Percentiles rank a stretch among this genome's conserved stretches.
Conservation (phyloP, 53 echinoderm and acorn worm genomes). For the Hippasteria phrygiana region DNA sequence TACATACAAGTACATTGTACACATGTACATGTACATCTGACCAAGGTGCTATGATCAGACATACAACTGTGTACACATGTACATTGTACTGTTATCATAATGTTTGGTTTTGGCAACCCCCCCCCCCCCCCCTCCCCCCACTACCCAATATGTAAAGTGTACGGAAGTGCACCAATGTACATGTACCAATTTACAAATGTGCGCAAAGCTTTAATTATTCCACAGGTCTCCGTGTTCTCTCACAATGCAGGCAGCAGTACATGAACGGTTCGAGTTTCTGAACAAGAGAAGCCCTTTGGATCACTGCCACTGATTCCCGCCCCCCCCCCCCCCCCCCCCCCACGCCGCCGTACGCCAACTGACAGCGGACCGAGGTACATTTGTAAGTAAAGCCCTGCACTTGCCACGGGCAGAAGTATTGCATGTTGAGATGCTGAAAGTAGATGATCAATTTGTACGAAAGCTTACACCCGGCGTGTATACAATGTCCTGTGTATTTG, state of each 20-base stretch:
- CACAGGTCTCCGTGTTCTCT: background rate
- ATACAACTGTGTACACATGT: too few species aligned
- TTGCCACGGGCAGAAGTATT: constrained; percentile 4
- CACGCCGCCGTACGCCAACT: background rate
- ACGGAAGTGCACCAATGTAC: too few species aligned
- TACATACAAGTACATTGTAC: too few species aligned
- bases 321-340: background rate
- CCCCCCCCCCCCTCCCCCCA: too few species aligned
- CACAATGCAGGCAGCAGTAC: background rate
- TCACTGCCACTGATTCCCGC: background rate
- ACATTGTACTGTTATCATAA: too few species aligned
- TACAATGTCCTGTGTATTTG: background rate
- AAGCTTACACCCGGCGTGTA: background rate
- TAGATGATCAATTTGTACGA: constrained; percentile 25
- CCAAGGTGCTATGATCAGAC: too few species aligned
- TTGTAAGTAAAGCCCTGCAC: background rate
- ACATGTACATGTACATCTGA: too few species aligned
- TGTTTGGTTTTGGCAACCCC: too few species aligned
- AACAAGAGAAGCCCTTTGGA: background rate
- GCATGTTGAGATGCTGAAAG: constrained; percentile 8
- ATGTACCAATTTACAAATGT: too few species aligned
- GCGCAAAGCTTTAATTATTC: too few species aligned
- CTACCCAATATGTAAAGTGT: too few species aligned
- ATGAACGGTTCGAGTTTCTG: background rate
- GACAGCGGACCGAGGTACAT: background rate